Evolutionary conservation across 2,888 invertebrate species (phyloP).

Genomic region (Nemotelus nigrinus): DNA sequence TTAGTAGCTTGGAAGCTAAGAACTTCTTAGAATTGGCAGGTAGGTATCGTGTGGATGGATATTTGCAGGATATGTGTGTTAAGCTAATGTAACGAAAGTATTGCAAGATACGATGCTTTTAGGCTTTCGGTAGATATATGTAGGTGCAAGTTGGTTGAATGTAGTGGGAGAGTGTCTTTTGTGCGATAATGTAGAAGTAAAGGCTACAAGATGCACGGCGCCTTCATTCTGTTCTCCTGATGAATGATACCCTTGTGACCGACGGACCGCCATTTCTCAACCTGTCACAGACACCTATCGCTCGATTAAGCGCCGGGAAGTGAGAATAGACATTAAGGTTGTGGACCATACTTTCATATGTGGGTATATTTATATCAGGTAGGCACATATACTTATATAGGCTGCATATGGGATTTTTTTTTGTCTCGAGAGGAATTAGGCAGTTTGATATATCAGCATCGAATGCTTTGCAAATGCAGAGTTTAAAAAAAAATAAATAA

Average conservation of each 20-base stretch:
- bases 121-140: not conserved
- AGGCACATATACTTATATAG: too few species aligned
- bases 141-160: slow-evolving; percentile 2
- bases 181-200: slow-evolving; percentile 48
- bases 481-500: too few species aligned
- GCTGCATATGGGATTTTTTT: too few species aligned
- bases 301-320: slow-evolving; percentile 50
- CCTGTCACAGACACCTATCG: slow-evolving; percentile 54
- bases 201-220: slow-evolving; percentile 16
- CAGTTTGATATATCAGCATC: too few species aligned
- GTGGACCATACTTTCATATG: not conserved
- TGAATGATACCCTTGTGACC: slow-evolving; percentile 55
- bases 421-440: too few species aligned
- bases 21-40: slow-evolving; percentile 16
- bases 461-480: too few species aligned
- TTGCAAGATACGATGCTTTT: not conserved
- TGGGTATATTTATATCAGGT: too few species aligned
- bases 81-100: not conserved
- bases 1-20: not conserved
- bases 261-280: slow-evolving; percentile 55
- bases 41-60: not conserved
- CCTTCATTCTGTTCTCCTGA: slow-evolving; percentile 52
- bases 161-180: slow-evolving; percentile 43
- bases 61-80: slow-evolving; percentile 13
- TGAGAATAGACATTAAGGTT: not conserved